Percentiles rank a stretch among this genome's conserved stretches.
phyloP scores from a whole-genome alignment of 2,797 vertebrate genomes.

The Molossus alvarezi region DNA sequence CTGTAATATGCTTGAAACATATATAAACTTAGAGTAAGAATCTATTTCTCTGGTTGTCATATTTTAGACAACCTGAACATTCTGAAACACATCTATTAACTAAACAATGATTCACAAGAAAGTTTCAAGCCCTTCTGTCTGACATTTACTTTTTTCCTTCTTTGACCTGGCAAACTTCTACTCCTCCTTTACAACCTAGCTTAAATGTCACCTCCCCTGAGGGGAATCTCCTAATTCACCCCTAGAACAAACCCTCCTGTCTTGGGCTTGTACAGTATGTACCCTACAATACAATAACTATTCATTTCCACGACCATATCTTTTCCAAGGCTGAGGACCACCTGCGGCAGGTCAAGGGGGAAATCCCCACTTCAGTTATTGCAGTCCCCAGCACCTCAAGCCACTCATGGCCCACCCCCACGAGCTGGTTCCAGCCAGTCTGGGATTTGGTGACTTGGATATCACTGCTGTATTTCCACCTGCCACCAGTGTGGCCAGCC shows the following conservation, averaged over 20 bases:
- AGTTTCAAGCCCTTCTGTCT: slow-evolving; percentile 55
- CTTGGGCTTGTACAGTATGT: background rate
- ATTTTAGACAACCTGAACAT: slow-evolving; percentile 69
- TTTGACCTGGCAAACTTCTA: slow-evolving; percentile 1
- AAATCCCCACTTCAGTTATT: background rate
- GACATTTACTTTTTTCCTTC: slow-evolving; percentile 21
- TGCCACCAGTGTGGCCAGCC: background rate
- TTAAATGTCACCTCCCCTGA: background rate
- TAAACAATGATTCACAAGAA: slow-evolving; percentile 69
- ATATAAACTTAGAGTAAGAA: slow-evolving; percentile 45
- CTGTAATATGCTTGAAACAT: slow-evolving; percentile 60
- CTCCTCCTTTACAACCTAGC: slow-evolving; percentile 8
- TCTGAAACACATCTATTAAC: slow-evolving; percentile 75
- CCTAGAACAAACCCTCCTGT: background rate
- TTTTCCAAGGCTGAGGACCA: background rate
- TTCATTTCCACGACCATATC: background rate
- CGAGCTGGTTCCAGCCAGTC: background rate
- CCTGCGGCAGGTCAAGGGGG: background rate
- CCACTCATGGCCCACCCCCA: background rate
- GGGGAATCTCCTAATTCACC: background rate
- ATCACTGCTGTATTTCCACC: background rate
- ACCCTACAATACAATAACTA: background rate
- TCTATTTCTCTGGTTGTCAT: slow-evolving; percentile 67
- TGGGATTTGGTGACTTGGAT: background rate
- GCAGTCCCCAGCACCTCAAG: background rate